Evolutionary conservation across 1,140 invertebrate species (phyloP), one percentile per base, ranked within the genome.

Genomic region (Monomorium pharaonis): DNA sequence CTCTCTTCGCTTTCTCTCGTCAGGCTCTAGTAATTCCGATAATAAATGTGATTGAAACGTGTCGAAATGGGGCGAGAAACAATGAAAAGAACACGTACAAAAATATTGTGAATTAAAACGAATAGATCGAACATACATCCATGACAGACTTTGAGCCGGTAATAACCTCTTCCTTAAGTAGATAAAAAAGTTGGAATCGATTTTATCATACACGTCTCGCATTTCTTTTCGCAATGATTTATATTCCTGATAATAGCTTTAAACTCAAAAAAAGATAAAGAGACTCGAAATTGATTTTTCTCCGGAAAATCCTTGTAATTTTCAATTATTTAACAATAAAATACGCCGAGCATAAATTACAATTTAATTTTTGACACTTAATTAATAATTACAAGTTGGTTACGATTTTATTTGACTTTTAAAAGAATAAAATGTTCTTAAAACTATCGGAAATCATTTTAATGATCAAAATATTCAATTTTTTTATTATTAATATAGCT

Each of bases 71-170:
- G 4, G 62, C 42, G 54, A 42, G 60, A 63, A 75, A 62, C 18
- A n/a, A 49, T 70, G 16, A 69, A 84, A 72, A 51, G 42, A 37
- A 30, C 18, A 2, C 63, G 16, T 30, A 5, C 33, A 18, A 72
- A 78, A 84, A 80, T 78, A 70, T n/a, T n/a, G n/a, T n/a, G 21
- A 84, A 70, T 67, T 62, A 72, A 88, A 87, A 84, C 47, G 30
- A 58, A 84, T 33, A 54, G 84, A 74, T 30, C 21, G 67, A 63
- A 72, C 27, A 42, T 49, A 58, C 30, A 21, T n/a, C 4, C 60
- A 18, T 62, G 51, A 49, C 30, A 6, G 67, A 27, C 70, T 85
- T 77, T 84, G 72, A 77, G 54, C 24, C 10, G 27, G 30, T 60
- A 76, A 88, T 86, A 27, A 67, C 21, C 14, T 84, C n/a, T 51